phyloP scores from a whole-genome alignment of 1,140 invertebrate genomes.

The Apis cerana region DNA sequence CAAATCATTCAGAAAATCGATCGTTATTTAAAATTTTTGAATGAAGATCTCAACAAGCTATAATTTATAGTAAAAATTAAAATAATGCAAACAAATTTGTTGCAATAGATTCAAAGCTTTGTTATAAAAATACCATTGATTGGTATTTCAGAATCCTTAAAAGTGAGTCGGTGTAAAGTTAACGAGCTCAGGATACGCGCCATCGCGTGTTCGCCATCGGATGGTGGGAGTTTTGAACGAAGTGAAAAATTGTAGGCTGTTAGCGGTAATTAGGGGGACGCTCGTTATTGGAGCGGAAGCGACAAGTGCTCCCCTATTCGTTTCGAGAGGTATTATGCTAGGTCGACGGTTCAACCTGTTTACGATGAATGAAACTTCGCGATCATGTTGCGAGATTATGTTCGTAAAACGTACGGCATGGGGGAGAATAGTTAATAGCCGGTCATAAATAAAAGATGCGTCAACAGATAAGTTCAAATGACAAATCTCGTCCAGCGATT shows the following conservation, averaged over 20 bases:
- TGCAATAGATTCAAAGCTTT: no score
- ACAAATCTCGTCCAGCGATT: not conserved
- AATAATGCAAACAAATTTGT: no score
- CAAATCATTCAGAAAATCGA: no score
- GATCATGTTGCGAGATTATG: not conserved
- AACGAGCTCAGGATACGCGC: not conserved
- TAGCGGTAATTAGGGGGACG: slow-evolving; percentile 22
- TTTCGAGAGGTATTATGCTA: not conserved
- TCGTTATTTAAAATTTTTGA: no score
- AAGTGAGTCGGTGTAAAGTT: not conserved
- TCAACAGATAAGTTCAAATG: not conserved
- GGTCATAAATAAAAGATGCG: not conserved
- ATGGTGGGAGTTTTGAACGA: not conserved
- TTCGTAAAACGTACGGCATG: not conserved
- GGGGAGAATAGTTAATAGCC: not conserved
- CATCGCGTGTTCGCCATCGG: not conserved
- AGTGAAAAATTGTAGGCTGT: slow-evolving; percentile 38
- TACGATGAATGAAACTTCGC: not conserved
- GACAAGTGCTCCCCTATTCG: slow-evolving; percentile 9
- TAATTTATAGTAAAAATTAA: no score
- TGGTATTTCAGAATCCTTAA: no score
- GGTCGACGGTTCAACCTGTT: not conserved
- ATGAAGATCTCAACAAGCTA: no score
- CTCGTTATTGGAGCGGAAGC: slow-evolving; percentile 23
- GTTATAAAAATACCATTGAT: no score